Conservation (phyloP, 2,113 vertebrate species). For the Etheostoma cragini region DNA sequence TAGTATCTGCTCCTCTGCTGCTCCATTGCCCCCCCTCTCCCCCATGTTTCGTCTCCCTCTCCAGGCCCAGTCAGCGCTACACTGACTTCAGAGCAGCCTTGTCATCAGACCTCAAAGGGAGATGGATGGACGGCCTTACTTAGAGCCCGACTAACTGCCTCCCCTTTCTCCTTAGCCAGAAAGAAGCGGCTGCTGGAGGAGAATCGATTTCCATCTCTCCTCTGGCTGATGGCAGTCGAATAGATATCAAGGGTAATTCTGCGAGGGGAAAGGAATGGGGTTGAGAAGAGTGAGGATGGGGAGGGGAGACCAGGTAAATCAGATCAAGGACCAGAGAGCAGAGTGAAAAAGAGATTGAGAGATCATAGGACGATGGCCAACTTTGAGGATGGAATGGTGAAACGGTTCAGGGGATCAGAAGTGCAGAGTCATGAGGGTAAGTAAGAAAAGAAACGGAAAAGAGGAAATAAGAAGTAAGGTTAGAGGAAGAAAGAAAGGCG, state of each 20-base stretch:
- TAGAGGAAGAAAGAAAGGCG: background rate
- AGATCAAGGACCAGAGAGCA: slow-evolving; percentile 60
- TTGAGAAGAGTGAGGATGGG: slow-evolving; percentile 17
- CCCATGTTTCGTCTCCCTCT: slow-evolving; percentile 53
- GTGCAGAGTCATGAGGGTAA: slow-evolving; percentile 22
- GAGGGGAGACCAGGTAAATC: slow-evolving; percentile 44
- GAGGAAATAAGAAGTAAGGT: slow-evolving; percentile 19
- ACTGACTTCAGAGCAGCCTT: slow-evolving; percentile 60
- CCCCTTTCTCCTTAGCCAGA: slow-evolving; percentile 67
- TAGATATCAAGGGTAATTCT: slow-evolving; percentile 79
- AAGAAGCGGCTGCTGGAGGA: slow-evolving; percentile 68
- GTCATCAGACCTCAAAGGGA: slow-evolving; percentile 69
- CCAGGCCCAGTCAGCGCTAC: slow-evolving; percentile 49
- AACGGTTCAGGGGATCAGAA: slow-evolving; percentile 57
- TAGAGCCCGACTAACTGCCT: slow-evolving; percentile 66
- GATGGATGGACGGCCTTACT: slow-evolving; percentile 74
- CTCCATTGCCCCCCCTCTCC: slow-evolving; percentile 27
- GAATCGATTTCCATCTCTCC: slow-evolving; percentile 83
- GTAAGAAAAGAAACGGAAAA: slow-evolving; percentile 30
- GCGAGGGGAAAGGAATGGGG: slow-evolving; percentile 51
- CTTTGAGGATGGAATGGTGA: slow-evolving; percentile 63
- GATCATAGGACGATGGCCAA: slow-evolving; percentile 62
- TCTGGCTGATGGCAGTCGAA: slow-evolving; percentile 71
- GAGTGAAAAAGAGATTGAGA: slow-evolving; percentile 63
- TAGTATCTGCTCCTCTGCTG: slow-evolving; percentile 28